Evolutionary conservation across 2,797 vertebrate genomes (phyloP).

Genomic region (Scolopax bukidnonensis): DNA sequence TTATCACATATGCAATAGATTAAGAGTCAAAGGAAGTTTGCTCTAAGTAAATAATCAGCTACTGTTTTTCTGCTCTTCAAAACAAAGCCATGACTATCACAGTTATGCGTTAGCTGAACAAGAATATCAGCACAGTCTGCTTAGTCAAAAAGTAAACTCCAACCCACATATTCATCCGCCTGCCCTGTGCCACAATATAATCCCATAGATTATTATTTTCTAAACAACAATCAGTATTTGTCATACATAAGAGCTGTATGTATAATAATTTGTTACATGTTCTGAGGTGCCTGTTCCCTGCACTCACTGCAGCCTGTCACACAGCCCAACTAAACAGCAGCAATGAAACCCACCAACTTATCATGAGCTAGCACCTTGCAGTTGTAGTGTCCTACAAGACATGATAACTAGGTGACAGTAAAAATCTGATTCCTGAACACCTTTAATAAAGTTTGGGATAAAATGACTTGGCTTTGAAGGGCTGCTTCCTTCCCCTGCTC

Average conservation of each 20-base stretch:
- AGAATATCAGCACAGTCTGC: not conserved
- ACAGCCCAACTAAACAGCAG: not conserved
- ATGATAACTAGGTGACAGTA: not conserved
- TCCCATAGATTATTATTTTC: not conserved
- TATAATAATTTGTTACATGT: not conserved
- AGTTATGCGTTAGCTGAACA: not conserved
- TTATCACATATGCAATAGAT: not conserved
- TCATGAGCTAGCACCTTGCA: not conserved
- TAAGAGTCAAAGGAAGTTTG: not conserved
- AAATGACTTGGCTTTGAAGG: not conserved
- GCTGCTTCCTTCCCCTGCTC: not conserved
- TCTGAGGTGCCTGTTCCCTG: not conserved
- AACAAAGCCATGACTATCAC: fast-evolving
- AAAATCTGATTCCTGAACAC: not conserved
- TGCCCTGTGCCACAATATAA: not conserved
- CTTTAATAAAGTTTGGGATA: not conserved
- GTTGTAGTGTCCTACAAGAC: not conserved
- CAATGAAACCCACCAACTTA: not conserved
- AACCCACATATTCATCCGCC: not conserved
- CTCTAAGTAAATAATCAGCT: not conserved
- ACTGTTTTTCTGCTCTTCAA: not conserved
- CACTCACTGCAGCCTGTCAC: not conserved
- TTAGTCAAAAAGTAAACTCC: not conserved
- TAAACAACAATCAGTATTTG: not conserved
- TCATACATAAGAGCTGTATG: not conserved